A percentile compares a stretch with the other conserved stretches of the same genome.
These are phyloP conservation scores for Ellobium chinense DNA, from an alignment of 2,888 invertebrate species.

Conservation along the genomic window DNA sequence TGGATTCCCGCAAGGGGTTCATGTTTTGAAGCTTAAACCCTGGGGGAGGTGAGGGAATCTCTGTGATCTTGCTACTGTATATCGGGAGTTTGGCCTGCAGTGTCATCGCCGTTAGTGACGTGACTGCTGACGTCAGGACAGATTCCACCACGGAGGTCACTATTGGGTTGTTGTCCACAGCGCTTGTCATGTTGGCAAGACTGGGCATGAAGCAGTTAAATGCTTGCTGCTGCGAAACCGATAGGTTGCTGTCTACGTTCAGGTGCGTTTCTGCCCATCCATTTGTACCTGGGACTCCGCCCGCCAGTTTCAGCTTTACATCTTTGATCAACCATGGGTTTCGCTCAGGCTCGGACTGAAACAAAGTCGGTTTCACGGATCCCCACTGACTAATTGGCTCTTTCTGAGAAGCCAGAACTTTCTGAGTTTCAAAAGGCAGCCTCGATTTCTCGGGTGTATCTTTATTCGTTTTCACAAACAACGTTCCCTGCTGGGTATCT, in stretches of 20 bases:
- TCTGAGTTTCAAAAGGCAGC: neutral
- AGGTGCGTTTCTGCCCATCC: neutral
- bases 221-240: neutral
- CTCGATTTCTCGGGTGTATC: neutral
- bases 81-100: neutral
- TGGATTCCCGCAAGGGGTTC: neutral
- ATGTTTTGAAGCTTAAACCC: constrained; percentile 18
- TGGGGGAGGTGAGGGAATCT: constrained; percentile 29
- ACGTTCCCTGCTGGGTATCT: neutral
- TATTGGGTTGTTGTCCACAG: constrained; percentile 35
- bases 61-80: neutral
- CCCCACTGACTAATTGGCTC: neutral
- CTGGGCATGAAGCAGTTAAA: constrained; percentile 33
- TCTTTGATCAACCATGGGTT: neutral
- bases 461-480: neutral
- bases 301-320: neutral
- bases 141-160: constrained; percentile 38
- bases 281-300: neutral
- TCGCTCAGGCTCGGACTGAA: neutral
- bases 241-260: neutral
- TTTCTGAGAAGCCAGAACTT: neutral
- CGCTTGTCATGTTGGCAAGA: constrained; percentile 31
- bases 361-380: neutral
- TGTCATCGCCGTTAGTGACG: neutral
- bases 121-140: constrained; percentile 12